A percentile compares a stretch with the other conserved stretches of the same genome.
Evolutionary conservation across 2,888 invertebrate genomes (phyloP).

Genomic region (Apotomis betuletana): DNA sequence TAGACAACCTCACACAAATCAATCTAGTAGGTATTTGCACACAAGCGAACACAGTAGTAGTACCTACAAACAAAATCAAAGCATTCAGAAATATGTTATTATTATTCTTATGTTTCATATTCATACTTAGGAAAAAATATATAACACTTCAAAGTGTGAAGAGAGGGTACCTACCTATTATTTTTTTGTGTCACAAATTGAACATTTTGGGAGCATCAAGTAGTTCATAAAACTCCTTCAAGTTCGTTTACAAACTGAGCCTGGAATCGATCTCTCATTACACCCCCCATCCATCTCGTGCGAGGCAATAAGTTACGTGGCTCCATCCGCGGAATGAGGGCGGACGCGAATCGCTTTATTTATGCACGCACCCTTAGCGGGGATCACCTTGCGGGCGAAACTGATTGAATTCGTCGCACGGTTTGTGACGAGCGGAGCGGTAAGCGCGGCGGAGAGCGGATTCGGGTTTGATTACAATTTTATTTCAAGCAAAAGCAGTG

Average conservation of each 20-base stretch:
- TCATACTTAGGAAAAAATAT: too few species aligned
- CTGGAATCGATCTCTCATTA: conserved; percentile 24
- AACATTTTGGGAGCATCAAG: not conserved
- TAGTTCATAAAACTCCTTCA: not conserved
- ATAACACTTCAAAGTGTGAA: too few species aligned
- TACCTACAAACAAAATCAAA: too few species aligned
- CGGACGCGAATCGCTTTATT: conserved; percentile 40
- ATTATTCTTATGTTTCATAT: too few species aligned
- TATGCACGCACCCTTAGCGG: conserved; percentile 41
- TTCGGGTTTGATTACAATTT: conserved; percentile 46
- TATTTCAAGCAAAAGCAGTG: not conserved
- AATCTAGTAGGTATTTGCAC: too few species aligned
- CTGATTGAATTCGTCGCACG: conserved; percentile 38
- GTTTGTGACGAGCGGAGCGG: conserved; percentile 26
- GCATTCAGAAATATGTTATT: too few species aligned
- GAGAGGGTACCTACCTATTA: too few species aligned
- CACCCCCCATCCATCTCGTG: conserved; percentile 21
- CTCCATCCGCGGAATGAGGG: conserved; percentile 36
- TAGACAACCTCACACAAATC: too few species aligned
- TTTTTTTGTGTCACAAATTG: too few species aligned
- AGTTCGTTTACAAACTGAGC: not conserved
- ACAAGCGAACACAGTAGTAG: too few species aligned
- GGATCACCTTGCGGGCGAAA: conserved; percentile 41
- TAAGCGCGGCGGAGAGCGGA: not conserved
- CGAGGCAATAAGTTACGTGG: conserved; percentile 31